Evolutionary conservation across 2,797 vertebrate species (phyloP).

Genomic region (Sebastes minor): DNA sequence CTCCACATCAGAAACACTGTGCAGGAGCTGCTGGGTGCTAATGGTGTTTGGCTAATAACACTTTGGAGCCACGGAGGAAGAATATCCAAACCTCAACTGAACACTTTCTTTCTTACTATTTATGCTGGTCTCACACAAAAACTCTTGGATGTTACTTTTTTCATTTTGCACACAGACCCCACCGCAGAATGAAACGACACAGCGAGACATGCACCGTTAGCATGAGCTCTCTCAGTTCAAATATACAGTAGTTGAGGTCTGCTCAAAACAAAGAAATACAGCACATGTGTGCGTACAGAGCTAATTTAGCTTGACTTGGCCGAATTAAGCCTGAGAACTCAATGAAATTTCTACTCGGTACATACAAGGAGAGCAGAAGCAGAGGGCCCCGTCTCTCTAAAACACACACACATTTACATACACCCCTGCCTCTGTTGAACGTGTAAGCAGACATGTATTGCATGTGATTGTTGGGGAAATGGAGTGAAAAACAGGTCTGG

Average conservation of each 20-base stretch:
- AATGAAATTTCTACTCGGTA: conserved; percentile 55
- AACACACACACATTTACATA: conserved; percentile 47
- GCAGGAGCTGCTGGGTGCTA: conserved; percentile 50
- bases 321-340: conserved; percentile 53
- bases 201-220: conserved; percentile 5
- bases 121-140: conserved; percentile 4
- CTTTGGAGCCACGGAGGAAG: conserved; percentile 35
- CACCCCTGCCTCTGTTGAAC: conserved; percentile 44
- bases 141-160: conserved; percentile 9
- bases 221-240: conserved; percentile 26
- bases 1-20: conserved; percentile 25
- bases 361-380: conserved; percentile 41
- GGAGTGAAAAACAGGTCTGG: conserved; percentile 76
- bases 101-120: conserved; percentile 14
- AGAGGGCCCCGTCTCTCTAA: conserved; percentile 46
- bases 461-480: conserved; percentile 76
- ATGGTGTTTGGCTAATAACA: conserved; percentile 51
- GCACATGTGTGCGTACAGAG: conserved; percentile 38
- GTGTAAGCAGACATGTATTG: conserved; percentile 73
- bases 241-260: conserved; percentile 38
- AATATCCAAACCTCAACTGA: conserved; percentile 35
- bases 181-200: conserved; percentile 21
- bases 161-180: not conserved
- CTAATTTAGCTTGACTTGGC: conserved; percentile 61
- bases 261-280: conserved; percentile 53